Evolutionary conservation across 2,113 vertebrate genomes (phyloP).

Genomic region (Ceyx margarethae): DNA sequence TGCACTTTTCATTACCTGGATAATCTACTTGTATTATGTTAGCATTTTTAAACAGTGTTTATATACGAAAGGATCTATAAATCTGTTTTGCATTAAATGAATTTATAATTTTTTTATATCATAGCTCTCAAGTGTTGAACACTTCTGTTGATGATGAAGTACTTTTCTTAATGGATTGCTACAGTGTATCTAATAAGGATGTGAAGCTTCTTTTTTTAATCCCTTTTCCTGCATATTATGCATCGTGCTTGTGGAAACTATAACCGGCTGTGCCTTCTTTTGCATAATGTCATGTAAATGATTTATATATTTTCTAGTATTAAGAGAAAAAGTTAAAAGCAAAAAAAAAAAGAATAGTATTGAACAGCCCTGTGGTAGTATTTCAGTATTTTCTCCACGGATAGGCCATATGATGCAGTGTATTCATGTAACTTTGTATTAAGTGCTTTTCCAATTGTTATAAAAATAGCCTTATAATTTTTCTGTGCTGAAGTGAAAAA

Average conservation of each 20-base stretch:
- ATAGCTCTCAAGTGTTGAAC: slow-evolving; percentile 80
- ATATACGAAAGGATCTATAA: slow-evolving; percentile 79
- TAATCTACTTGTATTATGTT: slow-evolving; percentile 74
- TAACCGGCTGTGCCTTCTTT: slow-evolving; percentile 95
- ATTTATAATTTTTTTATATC: slow-evolving; percentile 77
- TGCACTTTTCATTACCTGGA: slow-evolving; percentile 83
- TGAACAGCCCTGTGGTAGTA: slow-evolving; percentile 80
- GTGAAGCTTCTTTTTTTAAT: slow-evolving; percentile 76
- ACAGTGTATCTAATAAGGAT: slow-evolving; percentile 76
- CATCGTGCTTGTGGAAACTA: slow-evolving; percentile 86
- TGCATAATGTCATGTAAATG: slow-evolving; percentile 86
- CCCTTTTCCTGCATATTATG: slow-evolving; percentile 79
- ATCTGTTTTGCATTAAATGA: slow-evolving; percentile 82
- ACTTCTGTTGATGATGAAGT: slow-evolving; percentile 78
- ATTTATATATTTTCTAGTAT: slow-evolving; percentile 87
- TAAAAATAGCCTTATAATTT: slow-evolving; percentile 78
- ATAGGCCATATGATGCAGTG: slow-evolving; percentile 69
- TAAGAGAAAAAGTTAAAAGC: slow-evolving; percentile 77
- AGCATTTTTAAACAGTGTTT: slow-evolving; percentile 77
- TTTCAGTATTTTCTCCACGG: slow-evolving; percentile 77
- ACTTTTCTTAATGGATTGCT: slow-evolving; percentile 73
- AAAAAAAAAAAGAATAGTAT: slow-evolving; percentile 69
- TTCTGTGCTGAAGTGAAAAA: slow-evolving; percentile 74
- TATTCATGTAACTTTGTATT: slow-evolving; percentile 83
- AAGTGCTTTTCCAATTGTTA: slow-evolving; percentile 81